phyloP scores from a whole-genome alignment of 2,113 vertebrate genomes.

The Scytalopus superciliaris region DNA sequence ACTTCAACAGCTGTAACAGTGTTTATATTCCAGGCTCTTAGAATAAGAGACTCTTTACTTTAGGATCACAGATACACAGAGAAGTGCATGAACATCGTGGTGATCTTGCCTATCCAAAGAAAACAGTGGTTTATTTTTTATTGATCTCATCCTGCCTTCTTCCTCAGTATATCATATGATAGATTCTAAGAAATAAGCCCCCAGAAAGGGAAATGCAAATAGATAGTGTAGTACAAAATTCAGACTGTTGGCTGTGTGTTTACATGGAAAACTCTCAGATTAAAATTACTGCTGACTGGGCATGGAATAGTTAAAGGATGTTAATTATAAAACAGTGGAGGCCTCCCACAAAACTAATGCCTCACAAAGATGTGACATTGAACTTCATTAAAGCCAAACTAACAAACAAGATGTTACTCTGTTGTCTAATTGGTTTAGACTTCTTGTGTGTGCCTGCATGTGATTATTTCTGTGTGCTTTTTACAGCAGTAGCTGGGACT shows the following conservation, averaged over 20 bases:
- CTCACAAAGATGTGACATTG: background rate
- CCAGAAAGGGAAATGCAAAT: too few species aligned
- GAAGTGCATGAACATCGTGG: background rate
- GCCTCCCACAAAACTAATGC: background rate
- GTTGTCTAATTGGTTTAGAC: background rate
- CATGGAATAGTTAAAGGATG: background rate
- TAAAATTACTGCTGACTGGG: background rate
- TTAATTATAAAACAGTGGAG: constrained; percentile 7
- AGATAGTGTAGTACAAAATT: background rate
- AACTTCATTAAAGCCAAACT: constrained; percentile 27
- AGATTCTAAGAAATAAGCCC: background rate
- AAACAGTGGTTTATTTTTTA: background rate
- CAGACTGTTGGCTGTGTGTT: background rate
- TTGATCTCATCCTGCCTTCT: background rate
- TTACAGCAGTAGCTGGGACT: background rate
- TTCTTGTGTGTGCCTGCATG: background rate
- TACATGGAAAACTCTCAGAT: background rate
- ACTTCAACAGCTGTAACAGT: background rate
- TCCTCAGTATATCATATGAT: background rate
- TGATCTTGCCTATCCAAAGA: background rate
- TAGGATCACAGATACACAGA: background rate
- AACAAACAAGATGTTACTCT: background rate
- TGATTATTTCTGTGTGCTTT: background rate
- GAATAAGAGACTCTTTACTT: background rate
- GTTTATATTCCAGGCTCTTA: background rate